These are phyloP conservation scores for Spinus pinus DNA, from an alignment of 2,797 vertebrate genomes.

Conservation along the genomic window DNA sequence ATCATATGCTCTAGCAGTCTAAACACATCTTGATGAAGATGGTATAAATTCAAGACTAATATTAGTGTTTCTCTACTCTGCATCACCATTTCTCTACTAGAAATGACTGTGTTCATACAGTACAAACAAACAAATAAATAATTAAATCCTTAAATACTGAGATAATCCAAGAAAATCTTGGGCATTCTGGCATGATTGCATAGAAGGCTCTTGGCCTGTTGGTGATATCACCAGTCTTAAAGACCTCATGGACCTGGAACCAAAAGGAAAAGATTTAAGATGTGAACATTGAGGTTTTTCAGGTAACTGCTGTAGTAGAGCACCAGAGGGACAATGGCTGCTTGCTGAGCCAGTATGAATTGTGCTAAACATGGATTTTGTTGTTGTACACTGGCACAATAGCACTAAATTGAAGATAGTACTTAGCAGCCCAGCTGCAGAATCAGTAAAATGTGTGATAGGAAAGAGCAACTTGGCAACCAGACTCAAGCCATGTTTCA, in stretches of 20 bases:
- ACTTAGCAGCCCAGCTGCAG: background rate
- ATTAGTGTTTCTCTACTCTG: background rate
- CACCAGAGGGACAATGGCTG: background rate
- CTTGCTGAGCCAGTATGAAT: background rate
- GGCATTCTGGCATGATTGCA: rapidly evolving
- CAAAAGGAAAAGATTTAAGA: background rate
- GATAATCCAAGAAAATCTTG: background rate
- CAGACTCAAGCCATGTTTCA: background rate
- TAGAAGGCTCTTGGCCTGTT: background rate
- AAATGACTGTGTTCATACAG: background rate
- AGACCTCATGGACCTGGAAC: background rate
- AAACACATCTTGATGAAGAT: background rate
- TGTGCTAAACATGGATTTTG: background rate
- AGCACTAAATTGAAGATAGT: background rate
- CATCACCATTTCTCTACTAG: background rate
- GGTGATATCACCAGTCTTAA: background rate
- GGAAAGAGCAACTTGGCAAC: background rate
- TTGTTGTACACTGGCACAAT: background rate
- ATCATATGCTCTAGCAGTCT: background rate
- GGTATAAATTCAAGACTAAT: background rate
- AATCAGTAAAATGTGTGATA: background rate
- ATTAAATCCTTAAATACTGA: background rate
- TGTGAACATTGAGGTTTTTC: background rate
- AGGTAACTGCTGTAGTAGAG: background rate
- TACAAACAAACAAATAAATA: background rate